Percentiles rank a stretch among this genome's conserved stretches.
Conservation (phyloP, 2,888 invertebrate species). For the Beris chalybata region DNA sequence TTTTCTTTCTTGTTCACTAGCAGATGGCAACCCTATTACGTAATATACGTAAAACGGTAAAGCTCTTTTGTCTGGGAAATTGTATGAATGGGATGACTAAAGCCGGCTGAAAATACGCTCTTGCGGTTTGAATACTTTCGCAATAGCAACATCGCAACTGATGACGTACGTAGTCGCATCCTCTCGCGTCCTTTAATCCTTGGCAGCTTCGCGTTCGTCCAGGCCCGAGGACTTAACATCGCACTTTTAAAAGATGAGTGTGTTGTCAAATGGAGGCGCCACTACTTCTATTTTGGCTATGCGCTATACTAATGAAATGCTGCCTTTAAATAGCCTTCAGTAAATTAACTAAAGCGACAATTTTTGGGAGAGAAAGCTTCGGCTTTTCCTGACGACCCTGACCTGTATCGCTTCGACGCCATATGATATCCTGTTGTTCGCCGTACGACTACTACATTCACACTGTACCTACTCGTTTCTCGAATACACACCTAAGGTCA, state of each 20-base stretch:
- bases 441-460: no score
- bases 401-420: slow-evolving; percentile 18
- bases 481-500: no score
- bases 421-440: no score
- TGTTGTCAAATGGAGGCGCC: slow-evolving; percentile 24
- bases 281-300: slow-evolving; percentile 24
- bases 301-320: slow-evolving; percentile 9
- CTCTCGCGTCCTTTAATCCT: neutral
- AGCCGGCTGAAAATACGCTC: slow-evolving; percentile 12
- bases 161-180: slow-evolving; percentile 15
- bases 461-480: no score
- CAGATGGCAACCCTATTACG: slow-evolving; percentile 20
- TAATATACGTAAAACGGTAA: slow-evolving; percentile 18
- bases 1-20: neutral
- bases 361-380: neutral
- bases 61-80: slow-evolving; percentile 22
- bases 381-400: slow-evolving; percentile 27
- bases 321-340: slow-evolving; percentile 18
- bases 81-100: slow-evolving; percentile 31
- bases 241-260: neutral
- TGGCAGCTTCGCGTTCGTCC: no score
- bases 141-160: slow-evolving; percentile 1
- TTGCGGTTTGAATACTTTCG: no score
- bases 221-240: neutral
- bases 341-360: slow-evolving; percentile 11